Conservation (phyloP, 2,888 invertebrate species). For the Pachydiplax longipennis region DNA sequence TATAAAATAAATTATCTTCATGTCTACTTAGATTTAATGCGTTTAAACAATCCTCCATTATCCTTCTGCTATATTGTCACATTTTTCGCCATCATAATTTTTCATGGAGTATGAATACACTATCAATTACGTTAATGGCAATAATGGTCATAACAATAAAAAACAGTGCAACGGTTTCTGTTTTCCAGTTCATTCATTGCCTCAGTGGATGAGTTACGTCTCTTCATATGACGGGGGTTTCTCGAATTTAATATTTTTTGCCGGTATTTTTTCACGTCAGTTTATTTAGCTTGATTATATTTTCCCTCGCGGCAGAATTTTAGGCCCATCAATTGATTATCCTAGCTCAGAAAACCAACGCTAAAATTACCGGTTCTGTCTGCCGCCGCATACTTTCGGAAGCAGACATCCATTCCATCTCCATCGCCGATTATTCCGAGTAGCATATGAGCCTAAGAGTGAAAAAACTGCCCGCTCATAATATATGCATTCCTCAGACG, state of each 20-base stretch:
- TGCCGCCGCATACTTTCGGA: not conserved
- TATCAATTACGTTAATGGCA: no score
- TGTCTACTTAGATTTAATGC: no score
- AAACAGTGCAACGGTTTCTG: no score
- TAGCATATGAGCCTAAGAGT: slow-evolving; percentile 20
- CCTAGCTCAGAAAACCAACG: not conserved
- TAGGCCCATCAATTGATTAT: not conserved
- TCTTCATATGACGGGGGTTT: not conserved
- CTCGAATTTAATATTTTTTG: not conserved
- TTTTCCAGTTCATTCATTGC: no score
- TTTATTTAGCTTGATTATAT: not conserved
- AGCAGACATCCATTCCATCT: not conserved
- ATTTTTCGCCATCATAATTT: no score
- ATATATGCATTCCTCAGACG: slow-evolving; percentile 26
- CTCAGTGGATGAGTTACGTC: not conserved
- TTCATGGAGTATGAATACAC: no score
- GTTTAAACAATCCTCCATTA: no score
- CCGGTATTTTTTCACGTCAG: not conserved
- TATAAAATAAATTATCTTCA: no score
- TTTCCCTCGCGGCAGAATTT: not conserved
- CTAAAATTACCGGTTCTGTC: not conserved
- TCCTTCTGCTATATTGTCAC: no score
- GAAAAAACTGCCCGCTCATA: slow-evolving; percentile 6
- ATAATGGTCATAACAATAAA: no score
- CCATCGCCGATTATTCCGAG: not conserved